These are phyloP conservation scores for Dallia pectoralis DNA, from an alignment of 2,797 vertebrate species.

Conservation along the genomic window DNA sequence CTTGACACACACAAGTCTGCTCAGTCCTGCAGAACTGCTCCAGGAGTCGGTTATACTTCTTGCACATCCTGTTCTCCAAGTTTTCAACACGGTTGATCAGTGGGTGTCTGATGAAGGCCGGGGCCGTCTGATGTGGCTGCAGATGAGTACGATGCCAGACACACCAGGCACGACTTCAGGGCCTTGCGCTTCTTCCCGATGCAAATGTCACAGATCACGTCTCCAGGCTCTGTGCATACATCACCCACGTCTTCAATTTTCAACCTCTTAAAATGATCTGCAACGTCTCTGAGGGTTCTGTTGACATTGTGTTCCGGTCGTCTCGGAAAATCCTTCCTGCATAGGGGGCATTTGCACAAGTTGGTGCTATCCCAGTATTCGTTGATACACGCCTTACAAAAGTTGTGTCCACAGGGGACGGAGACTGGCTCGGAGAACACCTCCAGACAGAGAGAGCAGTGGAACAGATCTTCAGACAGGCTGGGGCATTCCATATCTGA, in stretches of 20 bases:
- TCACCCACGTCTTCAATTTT: not conserved
- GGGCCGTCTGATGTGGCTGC: conserved; percentile 7
- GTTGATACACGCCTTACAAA: conserved; percentile 12
- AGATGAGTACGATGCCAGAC: conserved; percentile 10
- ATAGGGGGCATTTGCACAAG: conserved; percentile 5
- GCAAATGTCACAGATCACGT: conserved; percentile 1
- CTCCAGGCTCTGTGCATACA: not conserved
- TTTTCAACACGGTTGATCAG: conserved; percentile 4
- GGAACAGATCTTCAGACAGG: conserved; percentile 20
- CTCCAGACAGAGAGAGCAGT: conserved; percentile 19
- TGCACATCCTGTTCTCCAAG: conserved; percentile 2
- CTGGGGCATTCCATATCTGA: conserved; percentile 15
- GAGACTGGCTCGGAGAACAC: conserved; percentile 16
- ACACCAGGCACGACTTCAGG: not conserved
- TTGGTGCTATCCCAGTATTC: conserved; percentile 16
- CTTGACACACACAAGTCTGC: conserved; percentile 4
- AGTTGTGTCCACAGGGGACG: conserved; percentile 21
- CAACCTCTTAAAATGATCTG: conserved; percentile 7
- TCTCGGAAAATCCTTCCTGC: not conserved
- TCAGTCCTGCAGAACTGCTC: conserved; percentile 12
- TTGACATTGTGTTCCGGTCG: conserved; percentile 6
- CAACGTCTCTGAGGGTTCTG: conserved; percentile 11
- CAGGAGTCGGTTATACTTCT: not conserved
- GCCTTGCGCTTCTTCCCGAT: not conserved
- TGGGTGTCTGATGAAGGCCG: conserved; percentile 8